A percentile compares a stretch with the other conserved stretches of the same genome.
phyloP scores from a whole-genome alignment of 2,888 invertebrate genomes.

The Pandemis corylana region DNA sequence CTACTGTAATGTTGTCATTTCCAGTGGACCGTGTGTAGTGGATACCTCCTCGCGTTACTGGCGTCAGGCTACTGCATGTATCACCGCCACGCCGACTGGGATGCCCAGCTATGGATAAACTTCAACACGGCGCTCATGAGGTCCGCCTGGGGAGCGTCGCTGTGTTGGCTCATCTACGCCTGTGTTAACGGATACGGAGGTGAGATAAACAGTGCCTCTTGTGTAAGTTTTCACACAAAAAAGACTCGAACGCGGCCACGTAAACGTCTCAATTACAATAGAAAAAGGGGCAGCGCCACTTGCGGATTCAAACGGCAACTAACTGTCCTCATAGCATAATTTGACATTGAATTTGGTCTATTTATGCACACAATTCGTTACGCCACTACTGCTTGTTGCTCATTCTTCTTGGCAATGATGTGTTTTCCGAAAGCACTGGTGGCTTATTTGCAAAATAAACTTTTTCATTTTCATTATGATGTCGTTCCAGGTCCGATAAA shows the following conservation, averaged over 20 bases:
- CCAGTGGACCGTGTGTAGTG: slow-evolving; percentile 36
- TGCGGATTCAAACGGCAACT: too few relatives aligned
- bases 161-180: slow-evolving; percentile 64
- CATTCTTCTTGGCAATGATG: too few relatives aligned
- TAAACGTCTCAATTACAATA: too few relatives aligned
- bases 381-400: too few relatives aligned
- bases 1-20: slow-evolving; percentile 11
- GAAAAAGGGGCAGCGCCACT: not conserved
- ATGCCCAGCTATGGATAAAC: slow-evolving; percentile 45
- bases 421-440: too few relatives aligned
- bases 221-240: too few relatives aligned
- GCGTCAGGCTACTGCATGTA: slow-evolving; percentile 39
- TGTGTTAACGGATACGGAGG: slow-evolving; percentile 66
- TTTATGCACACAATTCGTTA: too few relatives aligned
- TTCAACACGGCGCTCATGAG: slow-evolving; percentile 53
- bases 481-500: slow-evolving; percentile 64
- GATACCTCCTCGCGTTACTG: slow-evolving; percentile 39
- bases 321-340: too few relatives aligned
- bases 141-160: slow-evolving; percentile 55
- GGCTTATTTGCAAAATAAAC: too few relatives aligned
- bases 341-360: too few relatives aligned
- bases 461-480: too few relatives aligned
- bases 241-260: too few relatives aligned
- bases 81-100: slow-evolving; percentile 43
- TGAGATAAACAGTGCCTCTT: slow-evolving; percentile 43